These are phyloP conservation scores for Lepus oiostolus DNA, from an alignment of 2,797 vertebrate genomes.

Conservation along the genomic window DNA sequence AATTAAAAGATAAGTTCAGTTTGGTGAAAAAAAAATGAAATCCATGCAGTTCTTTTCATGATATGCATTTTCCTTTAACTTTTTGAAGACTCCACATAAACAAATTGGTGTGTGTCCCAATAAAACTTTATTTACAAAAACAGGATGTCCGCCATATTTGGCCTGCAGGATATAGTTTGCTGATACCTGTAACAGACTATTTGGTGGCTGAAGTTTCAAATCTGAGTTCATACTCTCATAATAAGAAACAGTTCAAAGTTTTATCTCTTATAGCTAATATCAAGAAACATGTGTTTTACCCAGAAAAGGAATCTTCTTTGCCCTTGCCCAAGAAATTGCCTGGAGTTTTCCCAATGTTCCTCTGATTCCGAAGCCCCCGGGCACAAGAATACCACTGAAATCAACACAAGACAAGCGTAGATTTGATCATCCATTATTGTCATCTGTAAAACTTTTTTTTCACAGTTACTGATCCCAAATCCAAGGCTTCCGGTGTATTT, in stretches of 20 bases:
- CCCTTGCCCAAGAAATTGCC: conserved; percentile 91
- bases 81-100: not conserved
- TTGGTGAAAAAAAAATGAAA: no score
- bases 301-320: conserved; percentile 91
- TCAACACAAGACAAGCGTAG: conserved; percentile 63
- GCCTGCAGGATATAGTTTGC: not conserved
- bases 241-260: conserved; percentile 23
- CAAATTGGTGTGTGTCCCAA: not conserved
- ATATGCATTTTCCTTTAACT: no score
- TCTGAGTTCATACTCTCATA: not conserved
- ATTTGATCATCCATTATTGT: conserved; percentile 5
- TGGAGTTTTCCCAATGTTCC: conserved; percentile 91
- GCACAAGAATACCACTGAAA: conserved; percentile 91
- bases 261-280: not conserved
- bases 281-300: conserved; percentile 86
- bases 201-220: conserved; percentile 42
- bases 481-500: not conserved
- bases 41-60: no score
- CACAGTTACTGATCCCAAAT: conserved; percentile 7
- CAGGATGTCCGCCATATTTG: not conserved
- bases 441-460: conserved; percentile 37
- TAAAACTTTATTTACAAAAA: conserved; percentile 59
- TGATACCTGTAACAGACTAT: not conserved
- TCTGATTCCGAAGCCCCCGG: conserved; percentile 90
- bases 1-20: no score